These are phyloP conservation scores for Catalaphyllia jardinei DNA, from an alignment of 64 coral and sea anemone genomes.

Conservation along the genomic window DNA sequence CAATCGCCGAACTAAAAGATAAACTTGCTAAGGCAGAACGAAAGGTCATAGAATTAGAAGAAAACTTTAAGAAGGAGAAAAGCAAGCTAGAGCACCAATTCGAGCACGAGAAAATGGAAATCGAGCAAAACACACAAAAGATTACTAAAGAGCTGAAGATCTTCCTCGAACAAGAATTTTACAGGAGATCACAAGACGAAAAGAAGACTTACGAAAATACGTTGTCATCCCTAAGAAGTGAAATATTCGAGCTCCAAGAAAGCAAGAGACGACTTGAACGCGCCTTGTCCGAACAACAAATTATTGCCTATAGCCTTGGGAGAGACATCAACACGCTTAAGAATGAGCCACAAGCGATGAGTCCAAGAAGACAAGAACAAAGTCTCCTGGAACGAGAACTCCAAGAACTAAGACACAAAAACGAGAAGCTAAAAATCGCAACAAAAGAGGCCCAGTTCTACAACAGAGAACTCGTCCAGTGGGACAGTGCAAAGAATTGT, in stretches of 20 bases:
- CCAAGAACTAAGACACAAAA: slow-evolving; percentile 29
- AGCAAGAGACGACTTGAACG: slow-evolving; percentile 11
- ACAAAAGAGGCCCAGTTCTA: slow-evolving; percentile 37
- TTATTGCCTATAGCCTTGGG: slow-evolving; percentile 3
- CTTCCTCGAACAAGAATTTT: slow-evolving; percentile 23
- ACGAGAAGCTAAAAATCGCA: slow-evolving; percentile 35
- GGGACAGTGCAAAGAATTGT: slow-evolving; percentile 18
- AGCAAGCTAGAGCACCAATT: slow-evolving; percentile 33
- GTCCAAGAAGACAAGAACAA: background rate
- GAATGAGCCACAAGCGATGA: background rate
- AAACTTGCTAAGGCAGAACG: slow-evolving; percentile 44
- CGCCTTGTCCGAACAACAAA: slow-evolving; percentile 10
- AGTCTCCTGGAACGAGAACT: slow-evolving; percentile 30
- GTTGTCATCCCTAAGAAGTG: slow-evolving; percentile 27
- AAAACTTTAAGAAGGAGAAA: slow-evolving; percentile 18
- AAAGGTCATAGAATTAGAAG: slow-evolving; percentile 28
- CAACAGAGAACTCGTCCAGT: slow-evolving; percentile 12
- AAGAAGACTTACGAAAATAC: slow-evolving; percentile 12
- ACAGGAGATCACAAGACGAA: slow-evolving; percentile 27
- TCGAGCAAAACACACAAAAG: slow-evolving; percentile 11
- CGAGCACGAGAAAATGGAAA: slow-evolving; percentile 31
- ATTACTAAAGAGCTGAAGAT: slow-evolving; percentile 9
- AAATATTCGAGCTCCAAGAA: slow-evolving; percentile 27
- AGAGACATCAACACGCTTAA: slow-evolving; percentile 23
- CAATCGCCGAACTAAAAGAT: background rate